Evolutionary conservation across 2,113 vertebrate genomes (phyloP).

Genomic region (Formicarius rufipectus): DNA sequence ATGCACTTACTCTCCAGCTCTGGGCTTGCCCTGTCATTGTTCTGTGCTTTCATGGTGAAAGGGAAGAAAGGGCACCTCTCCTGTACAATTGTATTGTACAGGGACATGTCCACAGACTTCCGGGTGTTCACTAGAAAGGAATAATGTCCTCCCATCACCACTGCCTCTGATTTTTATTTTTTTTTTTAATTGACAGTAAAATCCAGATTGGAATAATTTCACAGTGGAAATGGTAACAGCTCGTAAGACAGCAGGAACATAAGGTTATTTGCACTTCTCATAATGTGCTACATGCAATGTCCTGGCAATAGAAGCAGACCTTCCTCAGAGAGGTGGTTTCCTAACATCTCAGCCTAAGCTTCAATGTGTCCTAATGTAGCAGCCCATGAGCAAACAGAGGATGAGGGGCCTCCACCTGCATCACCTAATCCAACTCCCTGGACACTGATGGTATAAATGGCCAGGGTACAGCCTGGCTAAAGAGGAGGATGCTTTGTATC

Average conservation of each 20-base stretch:
- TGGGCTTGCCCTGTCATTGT: background rate
- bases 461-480: background rate
- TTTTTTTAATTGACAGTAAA: background rate
- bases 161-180: background rate
- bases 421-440: fast-evolving
- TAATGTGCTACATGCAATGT: background rate
- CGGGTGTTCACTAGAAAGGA: background rate
- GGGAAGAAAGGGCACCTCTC: background rate
- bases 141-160: background rate
- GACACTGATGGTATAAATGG: background rate
- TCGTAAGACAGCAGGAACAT: background rate
- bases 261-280: background rate
- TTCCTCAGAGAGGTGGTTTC: background rate
- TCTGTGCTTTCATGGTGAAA: background rate
- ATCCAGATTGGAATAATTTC: background rate
- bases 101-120: fast-evolving
- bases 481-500: background rate
- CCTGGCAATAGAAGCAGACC: background rate
- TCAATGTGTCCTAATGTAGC: background rate
- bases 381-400: fast-evolving
- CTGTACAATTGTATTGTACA: background rate
- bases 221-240: background rate
- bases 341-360: background rate
- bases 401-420: fast-evolving
- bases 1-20: background rate